Evolutionary conservation across 92 coral and sea anemone species (phyloP).

Genomic region (Montipora capitata): DNA sequence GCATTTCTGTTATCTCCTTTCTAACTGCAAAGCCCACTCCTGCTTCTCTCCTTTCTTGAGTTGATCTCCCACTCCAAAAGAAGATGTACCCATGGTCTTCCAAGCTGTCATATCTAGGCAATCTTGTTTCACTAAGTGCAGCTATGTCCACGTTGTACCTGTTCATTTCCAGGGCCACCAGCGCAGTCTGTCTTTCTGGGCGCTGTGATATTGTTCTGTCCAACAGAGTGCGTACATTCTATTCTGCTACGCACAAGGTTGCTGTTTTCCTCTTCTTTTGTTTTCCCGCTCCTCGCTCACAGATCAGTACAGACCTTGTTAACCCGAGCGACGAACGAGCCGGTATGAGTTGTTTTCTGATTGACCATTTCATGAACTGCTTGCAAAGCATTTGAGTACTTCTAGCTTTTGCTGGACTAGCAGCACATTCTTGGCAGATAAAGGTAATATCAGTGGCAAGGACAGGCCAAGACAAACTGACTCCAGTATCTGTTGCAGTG

Average conservation of each 20-base stretch:
- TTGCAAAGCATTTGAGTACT: not conserved
- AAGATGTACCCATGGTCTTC: constrained; percentile 28
- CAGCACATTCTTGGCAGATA: not conserved
- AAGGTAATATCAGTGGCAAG: constrained; percentile 22
- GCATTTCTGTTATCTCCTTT: not conserved
- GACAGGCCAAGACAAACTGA: constrained; percentile 51
- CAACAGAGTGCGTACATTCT: constrained; percentile 38
- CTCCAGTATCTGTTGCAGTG: constrained; percentile 37
- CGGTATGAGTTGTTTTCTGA: not conserved
- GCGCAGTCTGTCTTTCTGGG: not conserved
- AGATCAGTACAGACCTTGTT: not conserved
- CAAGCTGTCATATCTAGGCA: constrained; percentile 23
- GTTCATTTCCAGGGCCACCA: constrained; percentile 34
- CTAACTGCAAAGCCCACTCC: constrained; percentile 59
- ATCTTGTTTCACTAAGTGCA: constrained; percentile 45
- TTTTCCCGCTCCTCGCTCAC: not conserved
- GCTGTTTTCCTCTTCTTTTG: constrained; percentile 12
- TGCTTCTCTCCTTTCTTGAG: constrained; percentile 26
- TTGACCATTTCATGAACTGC: not conserved
- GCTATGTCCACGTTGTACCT: constrained; percentile 52
- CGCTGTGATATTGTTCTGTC: constrained; percentile 18
- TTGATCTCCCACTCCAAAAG: constrained; percentile 49
- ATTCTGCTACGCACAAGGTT: constrained; percentile 34
- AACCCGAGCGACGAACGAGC: not conserved
- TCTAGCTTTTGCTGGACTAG: constrained; percentile 11